Evolutionary conservation across 2,797 vertebrate genomes (phyloP), one percentile per base, ranked within the genome.

Genomic region (Microtus obscurus): DNA sequence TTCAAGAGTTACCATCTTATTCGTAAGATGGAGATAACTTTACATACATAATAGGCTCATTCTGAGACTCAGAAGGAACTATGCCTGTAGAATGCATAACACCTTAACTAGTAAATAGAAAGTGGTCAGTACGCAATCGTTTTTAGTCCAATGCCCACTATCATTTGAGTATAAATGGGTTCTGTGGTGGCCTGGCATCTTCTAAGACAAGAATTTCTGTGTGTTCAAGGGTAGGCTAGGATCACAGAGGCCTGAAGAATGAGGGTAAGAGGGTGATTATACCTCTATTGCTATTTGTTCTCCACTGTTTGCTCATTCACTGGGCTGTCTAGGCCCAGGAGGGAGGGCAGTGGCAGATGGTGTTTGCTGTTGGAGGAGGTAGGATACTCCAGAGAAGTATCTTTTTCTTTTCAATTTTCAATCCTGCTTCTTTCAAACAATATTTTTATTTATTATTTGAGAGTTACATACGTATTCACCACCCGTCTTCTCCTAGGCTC

Each of bases 331-430:
- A 85, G 77, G 10, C 12, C 45, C 0, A 1, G 21, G 19, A n/a
- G 6, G 43, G 31, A 59, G 7, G 25, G 7, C 23, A 65, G 48
- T 0, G 0, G 43, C 17, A 90, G 34, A 16, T 11, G 0, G 14
- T 40, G 12, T 25, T n/a, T 29, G 29, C 12, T 89, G 69, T 69
- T 29, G 1, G 63, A 83, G 27, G 43, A 37, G 23, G 9, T 9
- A 12, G 43, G 11, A 25, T 25, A 25, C 48, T 87, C 31, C 40
- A 27, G 23, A 16, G 31, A 40, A 69, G 21, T n/a, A 87, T 19
- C 0, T 82, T 82, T n/a, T 25, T 27, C 4, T 56, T 59, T 69
- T 21, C 17, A 51, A 51, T 69, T 80, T 69, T 21, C 17, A 51
- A 85, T 69, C 21, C 31, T 37, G 43, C n/a, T 69, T 86, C 23